Evolutionary conservation across 2,113 vertebrate genomes (phyloP).

Genomic region (Oryzias celebensis): DNA sequence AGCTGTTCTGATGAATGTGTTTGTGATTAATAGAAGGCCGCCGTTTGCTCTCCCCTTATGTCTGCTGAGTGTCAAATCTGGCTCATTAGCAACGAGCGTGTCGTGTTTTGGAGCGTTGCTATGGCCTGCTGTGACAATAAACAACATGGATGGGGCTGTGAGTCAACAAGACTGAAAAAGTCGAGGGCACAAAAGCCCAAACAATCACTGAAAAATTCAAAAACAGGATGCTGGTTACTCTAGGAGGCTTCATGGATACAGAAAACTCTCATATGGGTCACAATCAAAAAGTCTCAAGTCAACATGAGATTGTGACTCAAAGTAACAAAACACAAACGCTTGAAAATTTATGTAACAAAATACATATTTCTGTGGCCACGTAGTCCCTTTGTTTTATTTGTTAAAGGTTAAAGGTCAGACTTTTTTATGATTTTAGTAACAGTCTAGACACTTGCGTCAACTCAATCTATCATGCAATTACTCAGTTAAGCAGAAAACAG

Average conservation of each 20-base stretch:
- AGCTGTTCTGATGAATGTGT: conserved; percentile 7
- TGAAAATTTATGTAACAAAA: no score
- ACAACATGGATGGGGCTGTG: not conserved
- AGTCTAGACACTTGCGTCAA: no score
- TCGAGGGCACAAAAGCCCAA: not conserved
- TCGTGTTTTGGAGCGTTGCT: conserved; percentile 5
- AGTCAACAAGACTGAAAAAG: not conserved
- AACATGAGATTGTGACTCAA: not conserved
- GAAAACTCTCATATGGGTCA: not conserved
- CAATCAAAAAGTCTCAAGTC: not conserved
- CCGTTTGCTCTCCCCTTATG: not conserved
- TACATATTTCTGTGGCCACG: no score
- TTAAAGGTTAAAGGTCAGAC: no score
- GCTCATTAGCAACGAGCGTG: conserved; percentile 11
- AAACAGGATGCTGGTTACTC: not conserved
- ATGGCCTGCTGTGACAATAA: conserved; percentile 6
- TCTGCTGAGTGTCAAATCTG: conserved; percentile 6
- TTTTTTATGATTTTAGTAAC: no score
- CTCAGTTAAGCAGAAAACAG: no score
- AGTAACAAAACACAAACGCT: no score
- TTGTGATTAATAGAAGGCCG: not conserved
- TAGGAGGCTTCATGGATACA: not conserved
- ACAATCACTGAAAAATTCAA: not conserved
- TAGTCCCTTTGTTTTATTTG: no score
- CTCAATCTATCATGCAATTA: no score